These are phyloP conservation scores for Montipora cactus DNA, from an alignment of 64 coral and sea anemone genomes.

Conservation along the genomic window DNA sequence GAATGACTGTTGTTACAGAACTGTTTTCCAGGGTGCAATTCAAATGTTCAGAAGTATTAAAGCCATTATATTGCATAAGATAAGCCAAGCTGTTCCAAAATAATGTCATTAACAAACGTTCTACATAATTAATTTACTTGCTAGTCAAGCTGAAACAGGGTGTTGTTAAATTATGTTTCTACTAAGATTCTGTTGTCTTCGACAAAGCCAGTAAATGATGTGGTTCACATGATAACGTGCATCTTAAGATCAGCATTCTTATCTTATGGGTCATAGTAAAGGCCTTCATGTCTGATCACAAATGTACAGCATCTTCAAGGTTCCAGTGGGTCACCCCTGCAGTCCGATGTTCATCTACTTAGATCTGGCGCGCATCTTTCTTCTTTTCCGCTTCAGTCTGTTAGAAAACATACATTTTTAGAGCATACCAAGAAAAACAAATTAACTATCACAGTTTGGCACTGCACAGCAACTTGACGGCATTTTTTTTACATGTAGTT, in stretches of 20 bases:
- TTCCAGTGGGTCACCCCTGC: neutral
- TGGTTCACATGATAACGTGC: neutral
- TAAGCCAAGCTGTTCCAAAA: neutral
- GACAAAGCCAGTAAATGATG: neutral
- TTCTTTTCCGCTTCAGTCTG: conserved; percentile 93
- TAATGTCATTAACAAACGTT: neutral
- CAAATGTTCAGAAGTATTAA: conserved; percentile 16
- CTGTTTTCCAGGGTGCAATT: neutral
- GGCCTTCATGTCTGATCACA: conserved; percentile 37
- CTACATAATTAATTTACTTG: neutral
- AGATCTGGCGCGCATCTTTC: conserved; percentile 97
- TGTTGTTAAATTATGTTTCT: neutral
- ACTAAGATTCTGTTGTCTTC: neutral
- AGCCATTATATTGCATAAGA: conserved; percentile 15
- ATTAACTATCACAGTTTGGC: no score
- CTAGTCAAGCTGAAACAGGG: neutral
- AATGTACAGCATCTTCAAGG: neutral
- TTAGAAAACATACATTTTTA: neutral
- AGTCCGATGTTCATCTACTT: conserved; percentile 51
- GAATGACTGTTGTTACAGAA: neutral
- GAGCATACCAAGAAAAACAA: neutral
- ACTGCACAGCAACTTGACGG: no score
- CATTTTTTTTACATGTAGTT: no score
- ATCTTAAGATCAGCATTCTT: neutral
- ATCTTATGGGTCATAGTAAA: neutral